Evolutionary conservation across 1,140 invertebrate species (phyloP).

Genomic region (Muscidifurax raptorellus): DNA sequence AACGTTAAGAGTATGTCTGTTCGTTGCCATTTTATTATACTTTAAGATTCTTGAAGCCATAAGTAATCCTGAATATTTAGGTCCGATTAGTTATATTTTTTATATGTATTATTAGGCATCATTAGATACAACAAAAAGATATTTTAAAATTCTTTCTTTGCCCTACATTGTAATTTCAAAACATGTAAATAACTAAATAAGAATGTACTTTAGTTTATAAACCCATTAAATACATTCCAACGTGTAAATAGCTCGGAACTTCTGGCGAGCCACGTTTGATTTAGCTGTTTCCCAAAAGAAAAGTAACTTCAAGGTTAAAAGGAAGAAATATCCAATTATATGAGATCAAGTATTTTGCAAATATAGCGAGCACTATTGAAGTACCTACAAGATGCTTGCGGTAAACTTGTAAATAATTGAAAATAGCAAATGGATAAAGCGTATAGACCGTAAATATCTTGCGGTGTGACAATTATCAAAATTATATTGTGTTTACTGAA

Average conservation of each 20-base stretch:
- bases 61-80: constrained; percentile 33
- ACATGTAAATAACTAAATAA: constrained; percentile 42
- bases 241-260: constrained; percentile 38
- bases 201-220: constrained; percentile 26
- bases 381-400: constrained; percentile 25
- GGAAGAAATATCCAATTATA: constrained; percentile 6
- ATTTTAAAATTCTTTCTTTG: not conserved
- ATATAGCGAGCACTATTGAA: constrained; percentile 22
- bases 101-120: constrained; percentile 10
- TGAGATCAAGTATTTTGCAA: constrained; percentile 29
- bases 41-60: constrained; percentile 34
- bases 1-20: constrained; percentile 5
- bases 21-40: constrained; percentile 49
- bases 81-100: not conserved
- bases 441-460: constrained; percentile 33
- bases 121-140: not conserved
- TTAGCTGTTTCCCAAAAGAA: not conserved
- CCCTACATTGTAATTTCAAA: constrained; percentile 20
- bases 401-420: constrained; percentile 45
- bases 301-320: constrained; percentile 2
- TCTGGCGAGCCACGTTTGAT: constrained; percentile 17
- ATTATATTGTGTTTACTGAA: not conserved
- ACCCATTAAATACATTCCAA: constrained; percentile 7
- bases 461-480: not conserved
- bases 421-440: constrained; percentile 17